A percentile compares a stretch with the other conserved stretches of the same genome.
phyloP scores from a whole-genome alignment of 92 coral and sea anemone genomes.

The Umimayanthus chanpuru region DNA sequence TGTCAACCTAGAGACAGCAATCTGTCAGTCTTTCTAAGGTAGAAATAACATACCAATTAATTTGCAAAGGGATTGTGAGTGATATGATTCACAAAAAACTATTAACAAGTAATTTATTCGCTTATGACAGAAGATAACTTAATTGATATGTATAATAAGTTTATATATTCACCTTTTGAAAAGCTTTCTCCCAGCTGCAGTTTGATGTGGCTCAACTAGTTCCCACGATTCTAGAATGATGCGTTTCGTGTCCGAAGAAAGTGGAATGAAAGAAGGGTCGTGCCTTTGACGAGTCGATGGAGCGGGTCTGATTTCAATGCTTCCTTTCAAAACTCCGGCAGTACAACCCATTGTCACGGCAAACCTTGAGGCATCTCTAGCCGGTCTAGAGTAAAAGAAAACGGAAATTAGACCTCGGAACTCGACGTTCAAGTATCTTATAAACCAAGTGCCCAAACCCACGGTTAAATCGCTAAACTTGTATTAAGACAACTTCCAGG shows the following conservation, averaged over 20 bases:
- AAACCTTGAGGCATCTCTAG: not conserved
- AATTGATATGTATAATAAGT: not conserved
- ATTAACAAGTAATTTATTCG: not conserved
- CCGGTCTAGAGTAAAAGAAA: not conserved
- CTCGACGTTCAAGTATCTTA: no score
- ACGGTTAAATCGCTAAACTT: no score
- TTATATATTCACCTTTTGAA: constrained; percentile 53
- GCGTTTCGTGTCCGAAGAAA: constrained; percentile 39
- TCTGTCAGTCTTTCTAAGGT: no score
- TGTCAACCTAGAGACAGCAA: no score
- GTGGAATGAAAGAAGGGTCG: constrained; percentile 34
- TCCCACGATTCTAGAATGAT: constrained; percentile 61
- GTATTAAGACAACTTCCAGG: no score
- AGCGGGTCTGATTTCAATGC: not conserved
- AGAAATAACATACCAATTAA: no score
- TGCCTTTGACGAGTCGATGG: not conserved
- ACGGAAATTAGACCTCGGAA: not conserved
- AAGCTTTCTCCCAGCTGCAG: constrained; percentile 58
- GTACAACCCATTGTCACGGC: constrained; percentile 20
- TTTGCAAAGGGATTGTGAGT: not conserved
- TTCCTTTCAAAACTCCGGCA: constrained; percentile 23
- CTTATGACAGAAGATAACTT: not conserved
- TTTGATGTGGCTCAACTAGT: constrained; percentile 62
- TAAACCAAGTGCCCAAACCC: not conserved
- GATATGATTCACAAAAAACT: not conserved